Evolutionary conservation across 2,888 invertebrate species (phyloP).

Genomic region (Eupithecia centaureata): DNA sequence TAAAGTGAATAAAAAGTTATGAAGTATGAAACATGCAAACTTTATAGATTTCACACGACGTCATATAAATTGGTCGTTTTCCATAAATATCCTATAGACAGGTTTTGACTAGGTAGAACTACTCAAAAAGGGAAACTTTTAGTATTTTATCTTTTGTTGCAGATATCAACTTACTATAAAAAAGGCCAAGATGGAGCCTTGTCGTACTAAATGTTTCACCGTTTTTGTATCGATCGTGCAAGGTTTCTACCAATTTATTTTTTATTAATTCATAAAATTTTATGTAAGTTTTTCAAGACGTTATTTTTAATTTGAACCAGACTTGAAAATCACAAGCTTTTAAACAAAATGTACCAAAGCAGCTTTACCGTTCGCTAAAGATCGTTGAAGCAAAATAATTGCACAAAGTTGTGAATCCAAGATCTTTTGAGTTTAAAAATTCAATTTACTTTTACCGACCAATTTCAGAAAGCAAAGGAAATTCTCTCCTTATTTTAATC

Average conservation of each 20-base stretch:
- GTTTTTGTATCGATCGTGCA: not conserved
- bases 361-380: slow-evolving; percentile 8
- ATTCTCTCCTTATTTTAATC: not conserved
- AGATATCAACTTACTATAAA: too few relatives aligned
- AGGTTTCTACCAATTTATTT: not conserved
- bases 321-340: slow-evolving; percentile 6
- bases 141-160: too few relatives aligned
- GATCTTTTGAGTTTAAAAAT: not conserved
- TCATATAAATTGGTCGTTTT: too few relatives aligned
- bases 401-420: not conserved
- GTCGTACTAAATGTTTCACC: too few relatives aligned
- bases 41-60: too few relatives aligned
- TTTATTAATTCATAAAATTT: not conserved
- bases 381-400: slow-evolving; percentile 17
- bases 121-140: too few relatives aligned
- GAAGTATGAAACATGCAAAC: too few relatives aligned
- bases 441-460: not conserved
- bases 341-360: not conserved
- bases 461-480: not conserved
- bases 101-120: too few relatives aligned
- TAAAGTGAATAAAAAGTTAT: too few relatives aligned
- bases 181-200: too few relatives aligned
- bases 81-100: too few relatives aligned
- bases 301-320: not conserved
- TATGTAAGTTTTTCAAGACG: not conserved